These are phyloP conservation scores for Hofmannophila pseudospretella DNA, from an alignment of 2,888 invertebrate genomes.

Conservation along the genomic window DNA sequence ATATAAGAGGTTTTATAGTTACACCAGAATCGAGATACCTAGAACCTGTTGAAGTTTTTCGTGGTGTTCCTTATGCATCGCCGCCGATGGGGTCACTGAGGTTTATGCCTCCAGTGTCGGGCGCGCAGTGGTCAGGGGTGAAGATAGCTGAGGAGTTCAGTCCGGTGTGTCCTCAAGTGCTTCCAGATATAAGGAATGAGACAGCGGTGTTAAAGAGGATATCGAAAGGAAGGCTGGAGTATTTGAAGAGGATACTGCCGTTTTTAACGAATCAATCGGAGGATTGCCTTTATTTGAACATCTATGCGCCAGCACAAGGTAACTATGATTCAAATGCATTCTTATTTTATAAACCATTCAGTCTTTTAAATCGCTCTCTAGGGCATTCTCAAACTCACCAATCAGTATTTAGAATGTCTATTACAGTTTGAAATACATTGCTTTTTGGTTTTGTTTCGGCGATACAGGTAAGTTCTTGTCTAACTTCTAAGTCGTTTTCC, in stretches of 20 bases:
- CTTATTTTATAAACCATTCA: no score
- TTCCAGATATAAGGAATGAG: constrained; percentile 91
- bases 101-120: constrained; percentile 97
- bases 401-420: no score
- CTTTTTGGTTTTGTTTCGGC: no score
- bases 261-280: constrained; percentile 95
- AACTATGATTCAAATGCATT: constrained; percentile 53
- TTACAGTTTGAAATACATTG: no score
- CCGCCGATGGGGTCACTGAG: constrained; percentile 92
- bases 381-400: no score
- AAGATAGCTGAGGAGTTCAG: constrained; percentile 91
- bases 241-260: constrained; percentile 91
- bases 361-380: no score
- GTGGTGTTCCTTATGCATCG: constrained; percentile 96
- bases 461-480: no score
- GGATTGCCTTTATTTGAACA: constrained; percentile 97
- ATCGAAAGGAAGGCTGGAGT: constrained; percentile 92
- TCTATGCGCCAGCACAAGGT: constrained; percentile 98
- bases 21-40: constrained; percentile 88
- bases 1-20: constrained; percentile 90
- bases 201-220: constrained; percentile 89
- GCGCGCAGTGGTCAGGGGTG: constrained; percentile 94
- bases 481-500: no score
- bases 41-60: constrained; percentile 94
- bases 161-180: constrained; percentile 94